Evolutionary conservation across 2,888 invertebrate genomes (phyloP), one percentile per base, ranked within the genome.

Genomic region (Polymixis lichenea): DNA sequence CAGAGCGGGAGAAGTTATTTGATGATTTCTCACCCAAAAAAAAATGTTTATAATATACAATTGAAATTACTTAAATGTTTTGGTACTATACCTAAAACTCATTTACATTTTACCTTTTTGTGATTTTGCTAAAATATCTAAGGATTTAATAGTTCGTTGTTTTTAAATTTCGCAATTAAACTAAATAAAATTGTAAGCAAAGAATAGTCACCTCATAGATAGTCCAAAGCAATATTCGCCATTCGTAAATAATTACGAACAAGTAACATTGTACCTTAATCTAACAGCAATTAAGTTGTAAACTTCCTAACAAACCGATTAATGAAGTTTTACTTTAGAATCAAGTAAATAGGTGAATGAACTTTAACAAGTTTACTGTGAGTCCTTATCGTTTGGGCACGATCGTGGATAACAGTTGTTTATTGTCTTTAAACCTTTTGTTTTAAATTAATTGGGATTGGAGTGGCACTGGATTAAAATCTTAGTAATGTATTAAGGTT

Each of bases 301-400:
- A 78, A 83, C 74, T 76, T 68, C 46, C 53, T 51, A 69, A 78
- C 74, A 73, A 75, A 61, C 60, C 25, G 53, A 55, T 77, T 74
- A 25, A 49, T 69, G 25, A 68, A 71, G 77, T 84, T 80, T 72
- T 55, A 65, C 49, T 62, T 66, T 15, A 43, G n/a, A 66, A 46
- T 62, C 58, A 69, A 75, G 67, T 73, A 71, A 68, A 84, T 80
- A 75, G 75, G 83, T 75, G 56, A 72, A 68, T 71, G 43, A 80
- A 80, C 65, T 65, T 46, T 46, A 72, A 69, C 66, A 55, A 72
- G 69, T 84, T 60, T 38, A 49, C 11, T 32, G 66, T 46, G 22
- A 19, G 22, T 56, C 68, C 15, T 56, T 67, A 65, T 79, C 72
- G 75, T 60, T 58, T 75, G 53, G 58, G 62, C 56, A 58, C 43